phyloP scores from a whole-genome alignment of 2,888 invertebrate species.

The Temnothorax ravouxi region DNA sequence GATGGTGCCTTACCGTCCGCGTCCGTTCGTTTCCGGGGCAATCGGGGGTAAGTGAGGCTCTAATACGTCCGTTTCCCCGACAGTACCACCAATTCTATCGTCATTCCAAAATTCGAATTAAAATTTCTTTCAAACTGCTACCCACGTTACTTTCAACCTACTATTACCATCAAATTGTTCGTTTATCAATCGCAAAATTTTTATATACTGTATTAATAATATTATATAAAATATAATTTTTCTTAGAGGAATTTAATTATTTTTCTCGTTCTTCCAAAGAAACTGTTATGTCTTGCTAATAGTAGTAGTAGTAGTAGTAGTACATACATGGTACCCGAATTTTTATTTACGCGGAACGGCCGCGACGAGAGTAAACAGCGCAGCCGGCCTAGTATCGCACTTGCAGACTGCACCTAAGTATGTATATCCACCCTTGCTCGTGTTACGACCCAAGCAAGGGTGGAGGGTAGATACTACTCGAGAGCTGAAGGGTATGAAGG shows the following conservation, averaged over 20 bases:
- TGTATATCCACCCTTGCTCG: slow-evolving; percentile 1
- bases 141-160: neutral
- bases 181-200: neutral
- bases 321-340: neutral
- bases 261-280: neutral
- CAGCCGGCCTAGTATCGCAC: neutral
- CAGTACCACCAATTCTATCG: slow-evolving; percentile 67
- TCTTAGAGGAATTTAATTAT: neutral
- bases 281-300: too few relatives aligned
- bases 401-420: slow-evolving; percentile 35
- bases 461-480: slow-evolving; percentile 64
- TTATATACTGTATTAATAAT: neutral
- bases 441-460: slow-evolving; percentile 60
- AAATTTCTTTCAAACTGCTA: slow-evolving; percentile 29
- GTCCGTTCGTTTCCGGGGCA: slow-evolving; percentile 76
- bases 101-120: slow-evolving; percentile 50
- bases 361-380: neutral
- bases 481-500: slow-evolving; percentile 58
- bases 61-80: slow-evolving; percentile 67
- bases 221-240: neutral
- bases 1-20: slow-evolving; percentile 71
- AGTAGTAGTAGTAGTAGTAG: neutral
- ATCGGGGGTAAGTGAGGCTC: slow-evolving; percentile 73
- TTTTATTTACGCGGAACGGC: slow-evolving; percentile 9
- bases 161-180: neutral